These are phyloP conservation scores for Cantharis flavilabris DNA, from an alignment of 2,888 invertebrate genomes.

Conservation along the genomic window DNA sequence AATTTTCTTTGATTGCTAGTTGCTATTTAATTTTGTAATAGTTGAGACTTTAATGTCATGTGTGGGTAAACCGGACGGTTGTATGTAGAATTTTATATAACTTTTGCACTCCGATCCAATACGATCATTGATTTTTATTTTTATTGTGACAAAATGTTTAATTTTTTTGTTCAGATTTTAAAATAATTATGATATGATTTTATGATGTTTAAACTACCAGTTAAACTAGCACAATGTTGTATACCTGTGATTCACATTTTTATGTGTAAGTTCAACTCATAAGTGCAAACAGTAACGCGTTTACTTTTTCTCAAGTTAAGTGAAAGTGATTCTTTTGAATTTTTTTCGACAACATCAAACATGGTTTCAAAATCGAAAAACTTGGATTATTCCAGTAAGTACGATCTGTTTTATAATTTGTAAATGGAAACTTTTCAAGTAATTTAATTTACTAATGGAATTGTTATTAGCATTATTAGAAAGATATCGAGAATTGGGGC, in stretches of 20 bases:
- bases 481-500: conserved; percentile 8
- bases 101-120: neutral
- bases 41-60: conserved; percentile 6
- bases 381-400: conserved; percentile 27
- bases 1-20: neutral
- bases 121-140: neutral
- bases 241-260: conserved; percentile 2
- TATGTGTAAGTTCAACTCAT: neutral
- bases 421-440: neutral
- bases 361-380: conserved; percentile 22
- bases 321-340: neutral
- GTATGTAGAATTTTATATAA: conserved; percentile 1
- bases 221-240: neutral
- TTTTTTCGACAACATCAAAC: neutral
- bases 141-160: neutral
- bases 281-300: neutral
- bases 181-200: neutral
- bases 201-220: neutral
- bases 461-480: conserved; percentile 6
- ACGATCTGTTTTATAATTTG: neutral
- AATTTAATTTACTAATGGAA: conserved; percentile 23
- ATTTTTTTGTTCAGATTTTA: neutral
- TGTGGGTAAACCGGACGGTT: conserved; percentile 22
- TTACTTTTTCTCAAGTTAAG: neutral
- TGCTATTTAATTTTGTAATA: conserved; percentile 5